These are phyloP conservation scores for Grammomys surdaster DNA, from an alignment of 2,113 vertebrate genomes.

Conservation along the genomic window DNA sequence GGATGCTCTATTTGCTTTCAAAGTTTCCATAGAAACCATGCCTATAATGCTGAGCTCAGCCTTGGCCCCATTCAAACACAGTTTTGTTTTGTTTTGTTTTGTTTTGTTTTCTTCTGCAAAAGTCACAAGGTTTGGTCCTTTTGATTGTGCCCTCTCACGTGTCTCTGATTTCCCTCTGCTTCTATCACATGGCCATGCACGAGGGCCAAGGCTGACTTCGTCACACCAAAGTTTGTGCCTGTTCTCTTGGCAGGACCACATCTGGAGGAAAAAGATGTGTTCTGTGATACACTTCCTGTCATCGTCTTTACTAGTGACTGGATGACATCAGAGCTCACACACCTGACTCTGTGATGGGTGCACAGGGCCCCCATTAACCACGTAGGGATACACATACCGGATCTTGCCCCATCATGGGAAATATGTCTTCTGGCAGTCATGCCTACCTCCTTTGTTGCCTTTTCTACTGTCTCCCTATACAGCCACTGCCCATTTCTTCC, in stretches of 20 bases:
- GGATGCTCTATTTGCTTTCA: constrained; percentile 64
- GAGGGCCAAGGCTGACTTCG: neutral
- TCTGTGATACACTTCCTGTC: constrained; percentile 38
- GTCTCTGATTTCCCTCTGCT: neutral
- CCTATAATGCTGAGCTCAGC: constrained; percentile 20
- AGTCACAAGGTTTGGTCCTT: constrained; percentile 53
- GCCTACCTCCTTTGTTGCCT: neutral
- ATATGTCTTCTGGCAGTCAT: neutral
- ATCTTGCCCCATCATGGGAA: neutral
- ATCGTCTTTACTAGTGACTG: neutral
- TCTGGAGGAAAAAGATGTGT: constrained; percentile 31
- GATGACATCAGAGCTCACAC: neutral
- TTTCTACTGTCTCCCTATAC: too few species aligned
- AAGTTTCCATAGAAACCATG: constrained; percentile 70
- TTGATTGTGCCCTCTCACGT: constrained; percentile 20
- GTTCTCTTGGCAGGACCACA: neutral
- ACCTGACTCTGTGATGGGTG: neutral
- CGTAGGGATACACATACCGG: neutral
- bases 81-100: too few species aligned
- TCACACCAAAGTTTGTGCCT: constrained; percentile 7
- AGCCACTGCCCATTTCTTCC: neutral
- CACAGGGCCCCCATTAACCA: neutral
- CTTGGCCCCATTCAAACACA: constrained; percentile 48
- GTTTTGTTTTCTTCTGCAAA: constrained; percentile 2
- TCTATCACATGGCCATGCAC: constrained; percentile 43